Evolutionary conservation across 1,140 invertebrate genomes (phyloP).

Genomic region (Zaprionus camerounensis): DNA sequence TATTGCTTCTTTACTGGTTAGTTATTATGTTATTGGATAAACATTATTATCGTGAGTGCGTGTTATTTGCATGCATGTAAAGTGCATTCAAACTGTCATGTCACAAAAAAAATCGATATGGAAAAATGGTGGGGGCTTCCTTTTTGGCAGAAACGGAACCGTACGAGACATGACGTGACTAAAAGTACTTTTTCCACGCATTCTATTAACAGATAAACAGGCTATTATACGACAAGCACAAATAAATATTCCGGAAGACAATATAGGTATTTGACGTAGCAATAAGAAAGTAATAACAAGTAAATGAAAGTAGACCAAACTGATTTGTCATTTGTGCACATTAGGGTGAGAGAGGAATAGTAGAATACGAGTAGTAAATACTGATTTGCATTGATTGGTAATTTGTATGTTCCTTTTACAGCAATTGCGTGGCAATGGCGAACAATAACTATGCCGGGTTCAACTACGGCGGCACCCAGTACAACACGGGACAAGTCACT

Average conservation of each 20-base stretch:
- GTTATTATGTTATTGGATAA: slow-evolving; percentile 2
- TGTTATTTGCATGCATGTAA: slow-evolving; percentile 50
- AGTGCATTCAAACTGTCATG: slow-evolving; percentile 49
- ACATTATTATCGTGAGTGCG: slow-evolving; percentile 30
- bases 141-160: slow-evolving; percentile 26
- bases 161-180: slow-evolving; percentile 69
- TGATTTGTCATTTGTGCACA: slow-evolving; percentile 40
- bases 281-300: slow-evolving; percentile 49
- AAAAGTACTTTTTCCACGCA: slow-evolving; percentile 66
- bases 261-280: slow-evolving; percentile 53
- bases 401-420: slow-evolving; percentile 59
- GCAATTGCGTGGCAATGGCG: slow-evolving; percentile 87
- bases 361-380: slow-evolving; percentile 9
- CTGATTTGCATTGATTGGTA: slow-evolving; percentile 66
- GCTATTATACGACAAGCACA: slow-evolving; percentile 72
- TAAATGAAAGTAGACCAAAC: slow-evolving; percentile 67
- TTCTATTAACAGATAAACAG: slow-evolving; percentile 65
- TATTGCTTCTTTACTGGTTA: slow-evolving; percentile 13
- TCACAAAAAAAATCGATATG: slow-evolving; percentile 71
- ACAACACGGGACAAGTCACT: slow-evolving; percentile 86
- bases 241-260: slow-evolving; percentile 52
- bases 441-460: slow-evolving; percentile 97
- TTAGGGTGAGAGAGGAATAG: not conserved
- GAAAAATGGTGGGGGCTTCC: slow-evolving; percentile 50
- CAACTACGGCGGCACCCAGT: slow-evolving; percentile 95